A percentile compares a stretch with the other conserved stretches of the same genome.
These are phyloP conservation scores for Gallinago paraguaiae DNA, from an alignment of 2,113 vertebrate genomes.

Conservation along the genomic window DNA sequence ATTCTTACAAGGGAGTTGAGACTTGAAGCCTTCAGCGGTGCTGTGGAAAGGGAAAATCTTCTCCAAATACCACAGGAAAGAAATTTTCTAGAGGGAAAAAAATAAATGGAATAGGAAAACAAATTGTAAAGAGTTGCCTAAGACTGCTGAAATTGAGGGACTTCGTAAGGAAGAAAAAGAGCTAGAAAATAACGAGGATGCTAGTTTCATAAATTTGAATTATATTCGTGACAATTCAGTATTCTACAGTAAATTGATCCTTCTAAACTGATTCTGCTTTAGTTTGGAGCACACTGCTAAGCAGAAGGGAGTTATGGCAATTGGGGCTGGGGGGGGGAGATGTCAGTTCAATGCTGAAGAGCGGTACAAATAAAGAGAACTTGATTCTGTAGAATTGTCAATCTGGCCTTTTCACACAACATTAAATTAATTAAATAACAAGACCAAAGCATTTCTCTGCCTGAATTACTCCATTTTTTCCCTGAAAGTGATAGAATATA, in stretches of 20 bases:
- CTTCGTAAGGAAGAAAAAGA: background rate
- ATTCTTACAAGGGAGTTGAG: background rate
- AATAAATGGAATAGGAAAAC: background rate
- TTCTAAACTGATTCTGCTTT: background rate
- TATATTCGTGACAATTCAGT: background rate
- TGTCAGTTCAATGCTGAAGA: background rate
- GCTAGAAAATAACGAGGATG: background rate
- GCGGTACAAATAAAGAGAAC: background rate
- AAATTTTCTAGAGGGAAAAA: background rate
- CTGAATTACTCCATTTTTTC: background rate
- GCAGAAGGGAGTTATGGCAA: background rate
- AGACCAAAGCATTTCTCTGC: slow-evolving; percentile 18
- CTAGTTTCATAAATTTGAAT: background rate
- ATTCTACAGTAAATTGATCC: background rate
- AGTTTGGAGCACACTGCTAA: background rate
- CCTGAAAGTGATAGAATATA: background rate
- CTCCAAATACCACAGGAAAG: background rate
- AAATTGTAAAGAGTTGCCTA: background rate
- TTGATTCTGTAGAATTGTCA: background rate
- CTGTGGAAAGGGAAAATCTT: background rate
- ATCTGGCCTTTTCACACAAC: slow-evolving; percentile 11
- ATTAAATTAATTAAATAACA: slow-evolving; percentile 27
- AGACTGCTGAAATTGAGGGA: background rate
- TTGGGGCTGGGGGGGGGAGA: fast-evolving
- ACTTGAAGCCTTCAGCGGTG: background rate